phyloP scores from a whole-genome alignment of 2,888 invertebrate species.

The Parnassius mnemosyne region DNA sequence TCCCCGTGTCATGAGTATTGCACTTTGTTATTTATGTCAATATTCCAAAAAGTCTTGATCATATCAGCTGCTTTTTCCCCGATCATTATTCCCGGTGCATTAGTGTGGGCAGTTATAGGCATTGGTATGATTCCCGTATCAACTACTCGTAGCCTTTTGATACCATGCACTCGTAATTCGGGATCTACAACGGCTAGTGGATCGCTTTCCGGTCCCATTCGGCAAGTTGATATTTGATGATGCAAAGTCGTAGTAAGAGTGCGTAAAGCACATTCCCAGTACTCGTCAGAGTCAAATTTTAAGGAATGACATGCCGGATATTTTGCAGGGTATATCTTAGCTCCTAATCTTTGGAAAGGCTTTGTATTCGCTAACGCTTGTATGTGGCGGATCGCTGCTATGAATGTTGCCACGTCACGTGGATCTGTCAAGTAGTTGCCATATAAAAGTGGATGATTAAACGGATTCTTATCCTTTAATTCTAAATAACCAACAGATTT shows the following conservation, averaged over 20 bases:
- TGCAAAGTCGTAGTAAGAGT: slow-evolving; percentile 82
- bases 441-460: slow-evolving; percentile 87
- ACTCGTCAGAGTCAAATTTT: slow-evolving; percentile 81
- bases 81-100: slow-evolving; percentile 85
- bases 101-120: slow-evolving; percentile 84
- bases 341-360: slow-evolving; percentile 80
- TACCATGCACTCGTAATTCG: slow-evolving; percentile 81
- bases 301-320: slow-evolving; percentile 75
- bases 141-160: slow-evolving; percentile 81
- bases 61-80: slow-evolving; percentile 86
- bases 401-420: slow-evolving; percentile 79
- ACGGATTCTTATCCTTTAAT: slow-evolving; percentile 86
- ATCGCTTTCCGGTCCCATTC: slow-evolving; percentile 85
- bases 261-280: slow-evolving; percentile 85
- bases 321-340: slow-evolving; percentile 72
- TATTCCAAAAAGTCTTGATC: slow-evolving; percentile 74
- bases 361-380: slow-evolving; percentile 79
- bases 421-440: slow-evolving; percentile 88
- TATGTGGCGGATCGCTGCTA: slow-evolving; percentile 82
- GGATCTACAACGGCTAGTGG: slow-evolving; percentile 83
- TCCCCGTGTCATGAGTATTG: no score
- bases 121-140: slow-evolving; percentile 85
- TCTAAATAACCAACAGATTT: slow-evolving; percentile 85
- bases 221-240: slow-evolving; percentile 85
- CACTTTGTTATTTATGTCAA: no score